These are phyloP conservation scores for Drosophila arizonae DNA, from an alignment of 1,140 invertebrate species.

Conservation along the genomic window DNA sequence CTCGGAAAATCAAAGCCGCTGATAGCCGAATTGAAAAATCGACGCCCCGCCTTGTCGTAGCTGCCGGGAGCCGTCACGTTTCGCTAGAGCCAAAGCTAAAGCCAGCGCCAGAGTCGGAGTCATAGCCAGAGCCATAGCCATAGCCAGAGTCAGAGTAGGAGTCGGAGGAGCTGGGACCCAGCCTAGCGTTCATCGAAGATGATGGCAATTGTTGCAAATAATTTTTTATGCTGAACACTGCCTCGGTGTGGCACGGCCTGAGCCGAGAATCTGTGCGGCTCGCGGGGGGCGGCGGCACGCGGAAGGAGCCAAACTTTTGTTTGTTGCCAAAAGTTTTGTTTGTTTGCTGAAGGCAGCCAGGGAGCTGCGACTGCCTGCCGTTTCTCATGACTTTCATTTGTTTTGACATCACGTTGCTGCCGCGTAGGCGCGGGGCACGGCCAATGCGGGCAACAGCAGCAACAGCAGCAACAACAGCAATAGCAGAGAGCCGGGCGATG, in stretches of 20 bases:
- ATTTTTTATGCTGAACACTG: constrained; percentile 72
- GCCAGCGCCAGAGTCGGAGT: background rate
- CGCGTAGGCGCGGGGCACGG: constrained; percentile 1
- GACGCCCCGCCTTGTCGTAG: constrained; percentile 26
- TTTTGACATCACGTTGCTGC: constrained; percentile 78
- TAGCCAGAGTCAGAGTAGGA: background rate
- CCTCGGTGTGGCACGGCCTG: constrained; percentile 28
- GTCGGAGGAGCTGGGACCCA: background rate
- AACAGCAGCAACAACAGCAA: background rate
- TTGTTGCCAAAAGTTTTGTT: constrained; percentile 70
- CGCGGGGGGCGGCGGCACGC: background rate
- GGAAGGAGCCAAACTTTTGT: constrained; percentile 50
- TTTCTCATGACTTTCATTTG: constrained; percentile 75
- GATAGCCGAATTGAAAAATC: constrained; percentile 63
- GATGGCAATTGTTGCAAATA: constrained; percentile 80
- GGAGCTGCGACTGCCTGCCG: constrained; percentile 42
- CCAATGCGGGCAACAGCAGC: too few relatives aligned
- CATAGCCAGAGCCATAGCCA: too few relatives aligned
- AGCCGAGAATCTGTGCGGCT: constrained; percentile 12
- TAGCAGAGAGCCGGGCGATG: background rate
- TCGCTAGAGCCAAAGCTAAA: constrained; percentile 19
- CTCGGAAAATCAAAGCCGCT: constrained; percentile 59
- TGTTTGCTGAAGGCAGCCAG: constrained; percentile 61
- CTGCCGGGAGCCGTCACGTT: constrained; percentile 71
- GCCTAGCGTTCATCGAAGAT: constrained; percentile 39